Conservation (phyloP, 2,888 invertebrate species). For the Antheraea yamamai region DNA sequence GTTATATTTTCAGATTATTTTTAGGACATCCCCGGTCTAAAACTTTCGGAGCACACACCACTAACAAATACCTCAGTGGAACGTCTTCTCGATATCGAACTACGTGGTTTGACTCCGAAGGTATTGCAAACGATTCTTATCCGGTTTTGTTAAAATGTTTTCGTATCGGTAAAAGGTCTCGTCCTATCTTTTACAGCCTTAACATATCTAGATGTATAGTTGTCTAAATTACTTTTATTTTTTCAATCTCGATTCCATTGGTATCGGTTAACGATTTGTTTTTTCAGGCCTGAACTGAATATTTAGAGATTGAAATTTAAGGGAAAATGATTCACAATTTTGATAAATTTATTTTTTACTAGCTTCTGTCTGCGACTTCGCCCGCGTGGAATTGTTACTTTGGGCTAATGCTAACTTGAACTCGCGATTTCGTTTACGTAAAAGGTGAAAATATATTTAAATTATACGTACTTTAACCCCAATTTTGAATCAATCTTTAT, state of each 20-base stretch:
- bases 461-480: no score
- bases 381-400: no score
- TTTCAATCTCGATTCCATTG: neutral
- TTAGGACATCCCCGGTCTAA: conserved; percentile 10
- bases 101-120: conserved; percentile 14
- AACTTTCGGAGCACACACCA: conserved; percentile 8
- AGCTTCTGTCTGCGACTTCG: no score
- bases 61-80: conserved; percentile 9
- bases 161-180: conserved; percentile 1
- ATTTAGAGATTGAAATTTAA: no score
- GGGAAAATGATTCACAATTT: no score
- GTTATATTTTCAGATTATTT: conserved; percentile 10
- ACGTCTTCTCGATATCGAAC: neutral
- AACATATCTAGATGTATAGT: neutral
- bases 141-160: conserved; percentile 1
- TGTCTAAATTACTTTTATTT: neutral
- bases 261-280: neutral
- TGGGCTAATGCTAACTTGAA: no score
- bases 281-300: no score
- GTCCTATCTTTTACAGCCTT: neutral
- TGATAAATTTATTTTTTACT: no score
- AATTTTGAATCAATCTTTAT: no score
- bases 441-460: no score
- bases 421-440: no score
- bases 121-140: neutral